Percentiles rank a stretch among this genome's conserved stretches.
Evolutionary conservation across 2,888 invertebrate species (phyloP).

Genomic region (Coremacera marginata): DNA sequence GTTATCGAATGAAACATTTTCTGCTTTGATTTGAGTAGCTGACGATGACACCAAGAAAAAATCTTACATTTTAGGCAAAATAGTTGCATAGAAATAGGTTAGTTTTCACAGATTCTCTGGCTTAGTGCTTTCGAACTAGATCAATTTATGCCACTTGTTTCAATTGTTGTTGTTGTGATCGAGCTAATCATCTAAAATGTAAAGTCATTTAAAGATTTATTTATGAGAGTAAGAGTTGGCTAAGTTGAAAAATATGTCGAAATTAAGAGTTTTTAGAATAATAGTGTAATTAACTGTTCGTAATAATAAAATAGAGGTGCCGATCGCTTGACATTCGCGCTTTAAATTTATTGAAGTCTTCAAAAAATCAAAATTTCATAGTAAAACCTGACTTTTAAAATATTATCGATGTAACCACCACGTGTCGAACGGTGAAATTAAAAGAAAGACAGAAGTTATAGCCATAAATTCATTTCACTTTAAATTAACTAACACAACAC

Average conservation of each 20-base stretch:
- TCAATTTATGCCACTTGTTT: neutral
- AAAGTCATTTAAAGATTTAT: slow-evolving; percentile 64
- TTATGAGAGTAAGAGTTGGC: slow-evolving; percentile 21
- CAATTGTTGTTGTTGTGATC: slow-evolving; percentile 3
- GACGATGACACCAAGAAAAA: slow-evolving; percentile 66
- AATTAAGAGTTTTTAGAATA: neutral
- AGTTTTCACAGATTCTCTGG: slow-evolving; percentile 11
- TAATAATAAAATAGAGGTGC: neutral
- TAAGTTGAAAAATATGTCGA: neutral
- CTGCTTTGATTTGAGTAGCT: slow-evolving; percentile 46
- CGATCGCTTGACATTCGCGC: neutral
- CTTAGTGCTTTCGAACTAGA: neutral
- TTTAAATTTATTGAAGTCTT: neutral
- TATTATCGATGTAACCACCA: too few species aligned
- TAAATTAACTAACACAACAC: too few species aligned
- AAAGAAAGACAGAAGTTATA: too few species aligned
- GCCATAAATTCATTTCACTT: too few species aligned
- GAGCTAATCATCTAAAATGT: slow-evolving; percentile 64
- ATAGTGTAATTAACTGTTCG: neutral
- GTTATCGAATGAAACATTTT: slow-evolving; percentile 57
- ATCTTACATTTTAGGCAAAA: slow-evolving; percentile 41
- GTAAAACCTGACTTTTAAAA: too few species aligned
- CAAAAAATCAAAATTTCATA: neutral
- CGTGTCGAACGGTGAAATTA: too few species aligned
- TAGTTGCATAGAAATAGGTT: slow-evolving; percentile 26